Base-by-base conservation (phyloP, 2,113 vertebrate species). In the Athene noctua region DNA sequence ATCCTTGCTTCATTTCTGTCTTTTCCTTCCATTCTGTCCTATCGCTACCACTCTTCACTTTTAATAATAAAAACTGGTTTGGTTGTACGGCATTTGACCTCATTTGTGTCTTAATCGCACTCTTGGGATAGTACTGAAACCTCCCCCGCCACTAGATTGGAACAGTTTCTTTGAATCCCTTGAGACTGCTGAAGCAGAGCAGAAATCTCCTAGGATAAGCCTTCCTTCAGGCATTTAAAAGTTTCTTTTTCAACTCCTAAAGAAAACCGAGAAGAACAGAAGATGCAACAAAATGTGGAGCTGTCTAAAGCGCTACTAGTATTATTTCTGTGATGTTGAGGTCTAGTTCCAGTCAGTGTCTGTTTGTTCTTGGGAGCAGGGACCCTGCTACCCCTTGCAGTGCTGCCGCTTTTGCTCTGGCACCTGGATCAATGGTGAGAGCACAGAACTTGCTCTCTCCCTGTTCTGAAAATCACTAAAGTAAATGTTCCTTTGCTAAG, bases 401-500 rank as follows among this genome's bases (percentile, higher is more conserved):
- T 17, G 47, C 61, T 62, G 38, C 26, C 7, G 5, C 65, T 62
- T 75, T 17, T 73, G 13, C 38, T 78, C 18, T 30, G 58, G 42
- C 46, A 66, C 23, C 21, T 71, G 51, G 4, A 58, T 46, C 27
- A 46, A 21, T 0, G 0, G 16, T 0, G 0, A 86, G n/a, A 13
- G 9, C n/a, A 92, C 13, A 40, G 6, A 86, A 42, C 75, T 86
- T 46, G 9, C 20, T 91, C 22, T 29, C 32, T 71, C 63, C 29
- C 18, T 42, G 5, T 29, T 73, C 49, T 66, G 51, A n/a, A 65
- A 80, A 73, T 49, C 36, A 57, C 26, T 14, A 7, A 40, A 63
- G 29, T 21, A 63, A 94, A 77, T 15, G 6, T 40, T 78, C n/a
- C 16, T 67, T 26, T 26, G 7, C 55, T 77, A 13, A 38, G 20